A percentile compares a stretch with the other conserved stretches of the same genome.
Conservation (phyloP, 2,113 vertebrate genomes). For the Eurystomus gularis region DNA sequence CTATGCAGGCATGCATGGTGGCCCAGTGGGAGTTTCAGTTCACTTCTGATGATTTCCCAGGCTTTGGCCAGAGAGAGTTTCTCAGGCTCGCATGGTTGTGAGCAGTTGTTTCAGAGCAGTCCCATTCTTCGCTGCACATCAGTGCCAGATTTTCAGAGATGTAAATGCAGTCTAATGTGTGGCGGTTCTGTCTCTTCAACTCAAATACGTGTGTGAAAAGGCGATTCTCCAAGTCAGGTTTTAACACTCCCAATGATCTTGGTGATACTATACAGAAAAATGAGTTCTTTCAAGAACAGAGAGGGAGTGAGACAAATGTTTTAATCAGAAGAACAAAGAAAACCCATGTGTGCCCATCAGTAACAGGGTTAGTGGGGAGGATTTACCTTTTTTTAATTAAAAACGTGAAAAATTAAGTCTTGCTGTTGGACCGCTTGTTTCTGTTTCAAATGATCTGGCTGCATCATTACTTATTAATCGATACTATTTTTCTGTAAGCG, state of each 20-base stretch:
- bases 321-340: constrained; percentile 50
- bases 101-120: not conserved
- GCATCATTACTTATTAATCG: constrained; percentile 45
- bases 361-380: not conserved
- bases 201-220: not conserved
- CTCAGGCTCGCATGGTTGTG: constrained; percentile 6
- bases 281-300: not conserved
- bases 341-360: not conserved
- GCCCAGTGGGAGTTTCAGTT: constrained; percentile 19
- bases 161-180: not conserved
- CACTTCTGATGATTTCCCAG: constrained; percentile 22
- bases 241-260: not conserved
- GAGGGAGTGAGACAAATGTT: constrained; percentile 6
- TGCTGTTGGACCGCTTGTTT: not conserved
- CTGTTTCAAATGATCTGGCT: not conserved
- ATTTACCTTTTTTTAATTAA: constrained; percentile 57
- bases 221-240: not conserved
- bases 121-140: not conserved
- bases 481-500: not conserved
- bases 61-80: constrained; percentile 43
- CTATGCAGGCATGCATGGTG: not conserved
- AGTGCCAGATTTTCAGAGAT: not conserved
- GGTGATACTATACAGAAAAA: not conserved
- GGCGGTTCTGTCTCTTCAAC: not conserved
- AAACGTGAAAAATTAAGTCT: constrained; percentile 50